phyloP scores from a whole-genome alignment of 2,888 invertebrate genomes.

The Aproaerema taeniolella region DNA sequence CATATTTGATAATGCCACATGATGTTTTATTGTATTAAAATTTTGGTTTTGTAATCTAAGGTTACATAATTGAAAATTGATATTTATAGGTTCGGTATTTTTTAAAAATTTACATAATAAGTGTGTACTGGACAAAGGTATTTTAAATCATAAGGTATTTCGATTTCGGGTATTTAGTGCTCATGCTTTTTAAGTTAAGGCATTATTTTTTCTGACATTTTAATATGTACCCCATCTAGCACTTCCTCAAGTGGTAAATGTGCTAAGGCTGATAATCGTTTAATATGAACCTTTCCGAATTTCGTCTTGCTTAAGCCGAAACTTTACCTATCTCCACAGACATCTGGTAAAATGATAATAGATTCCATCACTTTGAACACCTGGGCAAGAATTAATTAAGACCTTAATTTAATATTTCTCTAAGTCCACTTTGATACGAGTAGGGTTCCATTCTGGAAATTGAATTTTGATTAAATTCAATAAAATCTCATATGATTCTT shows the following conservation, averaged over 20 bases:
- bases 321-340: background rate
- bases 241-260: background rate
- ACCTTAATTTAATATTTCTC: background rate
- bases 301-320: background rate
- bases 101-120: too few relatives aligned
- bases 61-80: too few relatives aligned
- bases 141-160: too few relatives aligned
- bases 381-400: background rate
- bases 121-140: too few relatives aligned
- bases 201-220: too few relatives aligned
- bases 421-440: background rate
- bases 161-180: too few relatives aligned
- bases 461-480: background rate
- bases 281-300: background rate
- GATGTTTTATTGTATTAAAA: too few relatives aligned
- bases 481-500: background rate
- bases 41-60: too few relatives aligned
- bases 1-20: too few relatives aligned
- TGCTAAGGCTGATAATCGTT: background rate
- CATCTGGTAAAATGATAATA: background rate
- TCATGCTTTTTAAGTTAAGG: too few relatives aligned
- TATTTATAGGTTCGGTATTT: too few relatives aligned
- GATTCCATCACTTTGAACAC: background rate
- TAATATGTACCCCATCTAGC: background rate
- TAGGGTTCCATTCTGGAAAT: background rate